Percentiles rank a stretch among this genome's conserved stretches.
These are phyloP conservation scores for Acanthacorydalis orientalis DNA, from an alignment of 2,888 invertebrate species.

Conservation along the genomic window DNA sequence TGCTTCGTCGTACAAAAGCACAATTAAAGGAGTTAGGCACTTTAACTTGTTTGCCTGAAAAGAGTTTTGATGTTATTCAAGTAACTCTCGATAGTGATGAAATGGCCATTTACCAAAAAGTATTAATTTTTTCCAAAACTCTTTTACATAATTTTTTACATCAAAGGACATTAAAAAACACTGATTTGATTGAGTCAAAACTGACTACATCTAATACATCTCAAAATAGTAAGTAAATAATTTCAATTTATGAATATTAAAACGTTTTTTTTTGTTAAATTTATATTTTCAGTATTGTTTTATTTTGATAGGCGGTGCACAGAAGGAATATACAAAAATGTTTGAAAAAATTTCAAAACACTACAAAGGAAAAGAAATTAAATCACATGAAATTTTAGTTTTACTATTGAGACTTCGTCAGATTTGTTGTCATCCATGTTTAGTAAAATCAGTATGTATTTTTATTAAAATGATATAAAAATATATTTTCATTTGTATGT, in stretches of 20 bases:
- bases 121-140: constrained; percentile 52
- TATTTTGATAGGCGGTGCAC: constrained; percentile 17
- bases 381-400: constrained; percentile 52
- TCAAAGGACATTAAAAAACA: constrained; percentile 53
- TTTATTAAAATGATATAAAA: not conserved
- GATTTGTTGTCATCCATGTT: constrained; percentile 74
- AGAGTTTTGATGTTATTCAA: constrained; percentile 34
- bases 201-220: not conserved
- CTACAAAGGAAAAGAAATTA: constrained; percentile 32
- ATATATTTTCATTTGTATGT: not conserved
- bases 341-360: constrained; percentile 43
- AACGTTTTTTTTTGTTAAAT: not conserved
- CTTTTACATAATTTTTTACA: constrained; percentile 61
- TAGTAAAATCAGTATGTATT: constrained; percentile 46
- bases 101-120: constrained; percentile 61
- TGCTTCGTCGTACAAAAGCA: constrained; percentile 76
- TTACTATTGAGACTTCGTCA: constrained; percentile 73
- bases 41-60: constrained; percentile 43
- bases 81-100: constrained; percentile 52
- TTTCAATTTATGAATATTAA: not conserved
- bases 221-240: not conserved
- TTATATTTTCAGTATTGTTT: not conserved
- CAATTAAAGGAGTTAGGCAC: constrained; percentile 51
- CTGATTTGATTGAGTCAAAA: constrained; percentile 14
- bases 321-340: constrained; percentile 40